phyloP scores from a whole-genome alignment of 2,113 vertebrate species.

The Phycodurus eques region DNA sequence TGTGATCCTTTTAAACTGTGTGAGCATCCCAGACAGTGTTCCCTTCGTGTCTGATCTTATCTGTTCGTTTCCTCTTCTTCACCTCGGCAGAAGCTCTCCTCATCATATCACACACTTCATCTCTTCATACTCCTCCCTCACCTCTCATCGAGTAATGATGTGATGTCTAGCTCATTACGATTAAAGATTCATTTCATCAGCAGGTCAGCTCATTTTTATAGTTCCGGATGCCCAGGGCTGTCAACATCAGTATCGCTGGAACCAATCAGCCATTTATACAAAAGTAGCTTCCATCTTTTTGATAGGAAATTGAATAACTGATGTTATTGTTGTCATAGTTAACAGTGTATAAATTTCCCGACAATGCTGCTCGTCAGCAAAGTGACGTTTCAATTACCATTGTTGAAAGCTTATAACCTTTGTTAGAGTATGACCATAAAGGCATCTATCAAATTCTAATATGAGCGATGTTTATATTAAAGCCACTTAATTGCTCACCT shows the following conservation, averaged over 20 bases:
- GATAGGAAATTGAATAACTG: conserved; percentile 1
- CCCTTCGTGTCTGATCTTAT: neutral
- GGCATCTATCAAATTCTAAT: conserved; percentile 2
- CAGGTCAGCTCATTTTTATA: neutral
- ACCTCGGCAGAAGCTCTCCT: conserved; percentile 1
- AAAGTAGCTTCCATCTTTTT: conserved; percentile 1
- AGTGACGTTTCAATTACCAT: neutral
- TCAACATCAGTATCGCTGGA: neutral
- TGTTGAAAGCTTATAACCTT: neutral
- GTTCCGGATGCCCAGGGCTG: neutral
- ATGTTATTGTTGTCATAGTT: neutral
- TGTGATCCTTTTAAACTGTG: neutral
- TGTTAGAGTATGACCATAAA: neutral
- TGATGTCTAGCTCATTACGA: neutral
- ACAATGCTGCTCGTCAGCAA: neutral
- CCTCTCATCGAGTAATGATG: neutral
- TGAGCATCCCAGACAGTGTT: neutral
- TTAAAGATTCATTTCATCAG: conserved; percentile 1
- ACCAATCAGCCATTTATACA: neutral
- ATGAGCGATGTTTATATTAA: conserved; percentile 4
- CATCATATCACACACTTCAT: neutral
- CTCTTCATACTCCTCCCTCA: neutral
- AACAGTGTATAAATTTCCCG: neutral
- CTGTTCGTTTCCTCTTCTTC: neutral
- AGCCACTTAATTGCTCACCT: conserved; percentile 18